Evolutionary conservation across 2,113 vertebrate species (phyloP).

Genomic region (Colaptes auratus): DNA sequence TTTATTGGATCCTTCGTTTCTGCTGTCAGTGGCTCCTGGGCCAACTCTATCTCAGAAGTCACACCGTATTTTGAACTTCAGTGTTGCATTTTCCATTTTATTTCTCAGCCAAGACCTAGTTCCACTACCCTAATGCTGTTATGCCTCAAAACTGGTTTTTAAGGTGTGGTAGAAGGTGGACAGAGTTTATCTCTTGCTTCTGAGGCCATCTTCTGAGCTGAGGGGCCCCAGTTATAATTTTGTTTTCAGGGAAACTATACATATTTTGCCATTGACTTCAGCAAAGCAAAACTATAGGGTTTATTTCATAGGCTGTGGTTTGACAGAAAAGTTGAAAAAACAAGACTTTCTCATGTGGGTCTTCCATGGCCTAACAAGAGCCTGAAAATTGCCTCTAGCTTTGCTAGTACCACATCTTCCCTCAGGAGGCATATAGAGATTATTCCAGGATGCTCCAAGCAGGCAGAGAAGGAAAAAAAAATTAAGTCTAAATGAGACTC

Average conservation of each 20-base stretch:
- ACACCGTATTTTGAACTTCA: not conserved
- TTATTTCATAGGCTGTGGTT: not conserved
- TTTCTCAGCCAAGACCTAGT: not conserved
- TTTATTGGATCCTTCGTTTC: slow-evolving; percentile 40
- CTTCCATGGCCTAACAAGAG: not conserved
- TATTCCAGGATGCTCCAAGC: slow-evolving; percentile 12
- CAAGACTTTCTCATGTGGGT: not conserved
- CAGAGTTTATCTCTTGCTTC: not conserved
- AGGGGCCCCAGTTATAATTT: not conserved
- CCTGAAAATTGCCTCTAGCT: slow-evolving; percentile 11
- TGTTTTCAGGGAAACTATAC: not conserved
- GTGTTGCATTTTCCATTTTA: slow-evolving; percentile 35
- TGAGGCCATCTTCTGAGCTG: not conserved
- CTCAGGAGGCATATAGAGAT: not conserved
- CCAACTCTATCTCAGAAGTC: slow-evolving; percentile 8
- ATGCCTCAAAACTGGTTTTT: slow-evolving; percentile 3
- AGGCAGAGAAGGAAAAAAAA: not conserved
- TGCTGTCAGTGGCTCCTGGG: slow-evolving; percentile 2
- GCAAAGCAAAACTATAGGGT: not conserved
- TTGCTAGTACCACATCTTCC: not conserved
- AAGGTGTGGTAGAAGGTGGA: not conserved
- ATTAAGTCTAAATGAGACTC: slow-evolving; percentile 18
- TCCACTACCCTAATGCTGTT: not conserved
- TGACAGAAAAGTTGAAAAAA: not conserved
- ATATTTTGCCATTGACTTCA: not conserved